Conservation (phyloP, 2,888 invertebrate genomes). For the Folsomia candida region DNA sequence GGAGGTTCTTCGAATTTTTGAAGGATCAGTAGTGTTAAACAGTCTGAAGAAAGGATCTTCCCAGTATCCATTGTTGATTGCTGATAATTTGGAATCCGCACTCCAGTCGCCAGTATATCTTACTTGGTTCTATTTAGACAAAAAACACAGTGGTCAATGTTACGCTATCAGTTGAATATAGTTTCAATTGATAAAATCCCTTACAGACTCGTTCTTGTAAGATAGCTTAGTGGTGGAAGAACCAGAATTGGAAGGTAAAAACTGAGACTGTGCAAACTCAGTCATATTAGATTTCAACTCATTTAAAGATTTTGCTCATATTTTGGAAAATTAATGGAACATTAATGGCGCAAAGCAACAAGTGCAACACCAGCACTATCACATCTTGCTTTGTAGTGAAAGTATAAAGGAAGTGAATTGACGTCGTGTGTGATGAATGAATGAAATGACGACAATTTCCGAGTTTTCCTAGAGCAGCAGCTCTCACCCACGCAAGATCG, state of each 20-base stretch:
- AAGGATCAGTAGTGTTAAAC: conserved; percentile 39
- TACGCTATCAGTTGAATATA: neutral
- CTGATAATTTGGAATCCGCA: conserved; percentile 43
- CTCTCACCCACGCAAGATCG: too few relatives aligned
- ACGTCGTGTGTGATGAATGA: too few relatives aligned
- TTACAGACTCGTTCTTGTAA: conserved; percentile 10
- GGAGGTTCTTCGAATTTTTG: conserved; percentile 44
- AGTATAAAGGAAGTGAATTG: too few relatives aligned
- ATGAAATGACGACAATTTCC: too few relatives aligned
- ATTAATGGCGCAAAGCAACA: too few relatives aligned
- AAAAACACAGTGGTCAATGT: neutral
- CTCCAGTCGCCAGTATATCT: conserved; percentile 49
- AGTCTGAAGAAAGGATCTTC: conserved; percentile 46
- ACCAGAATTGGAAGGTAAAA: neutral
- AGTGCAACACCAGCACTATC: too few relatives aligned
- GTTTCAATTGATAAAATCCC: neutral
- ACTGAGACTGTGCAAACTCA: too few relatives aligned
- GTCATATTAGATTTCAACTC: too few relatives aligned
- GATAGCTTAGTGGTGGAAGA: neutral
- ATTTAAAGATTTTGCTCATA: too few relatives aligned
- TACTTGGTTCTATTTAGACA: conserved; percentile 40
- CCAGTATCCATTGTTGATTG: conserved; percentile 47
- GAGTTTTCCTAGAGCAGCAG: too few relatives aligned
- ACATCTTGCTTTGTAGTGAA: too few relatives aligned
- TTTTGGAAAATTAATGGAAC: too few relatives aligned